Evolutionary conservation across 2,888 invertebrate species (phyloP).

Genomic region (Lypha dubia): DNA sequence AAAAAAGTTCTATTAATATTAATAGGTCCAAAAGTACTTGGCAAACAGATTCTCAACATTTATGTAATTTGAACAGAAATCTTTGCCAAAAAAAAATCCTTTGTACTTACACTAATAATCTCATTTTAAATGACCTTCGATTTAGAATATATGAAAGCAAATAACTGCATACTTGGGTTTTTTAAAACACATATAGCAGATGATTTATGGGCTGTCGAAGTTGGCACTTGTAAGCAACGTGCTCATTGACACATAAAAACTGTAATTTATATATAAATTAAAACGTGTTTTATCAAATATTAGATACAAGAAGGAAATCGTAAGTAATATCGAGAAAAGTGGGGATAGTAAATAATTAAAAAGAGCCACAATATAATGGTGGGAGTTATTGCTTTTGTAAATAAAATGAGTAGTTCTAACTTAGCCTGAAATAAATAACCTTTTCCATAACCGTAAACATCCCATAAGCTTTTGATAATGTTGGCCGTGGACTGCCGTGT

Average conservation of each 20-base stretch:
- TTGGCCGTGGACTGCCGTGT: background rate
- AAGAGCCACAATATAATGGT: background rate
- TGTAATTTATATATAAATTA: background rate
- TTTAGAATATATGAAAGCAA: background rate
- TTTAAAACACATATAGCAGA: constrained; percentile 2
- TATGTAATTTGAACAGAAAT: too few species aligned
- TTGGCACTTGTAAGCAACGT: background rate
- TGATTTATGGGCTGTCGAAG: background rate
- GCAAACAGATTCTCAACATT: too few species aligned
- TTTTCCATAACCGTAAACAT: background rate
- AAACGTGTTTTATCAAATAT: background rate
- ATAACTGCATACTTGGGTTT: constrained; percentile 15
- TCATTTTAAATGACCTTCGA: background rate
- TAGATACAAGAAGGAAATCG: too few species aligned
- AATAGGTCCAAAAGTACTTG: too few species aligned
- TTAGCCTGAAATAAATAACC: background rate
- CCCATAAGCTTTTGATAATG: background rate
- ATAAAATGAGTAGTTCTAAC: background rate
- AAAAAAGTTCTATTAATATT: too few species aligned
- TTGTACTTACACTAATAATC: too few species aligned
- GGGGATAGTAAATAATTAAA: background rate
- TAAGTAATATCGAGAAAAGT: background rate
- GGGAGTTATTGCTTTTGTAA: background rate
- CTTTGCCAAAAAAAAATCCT: too few species aligned
- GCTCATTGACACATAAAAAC: background rate